Conservation (phyloP, 92 coral and sea anemone genomes). For the Epizoanthus illoricatus region DNA sequence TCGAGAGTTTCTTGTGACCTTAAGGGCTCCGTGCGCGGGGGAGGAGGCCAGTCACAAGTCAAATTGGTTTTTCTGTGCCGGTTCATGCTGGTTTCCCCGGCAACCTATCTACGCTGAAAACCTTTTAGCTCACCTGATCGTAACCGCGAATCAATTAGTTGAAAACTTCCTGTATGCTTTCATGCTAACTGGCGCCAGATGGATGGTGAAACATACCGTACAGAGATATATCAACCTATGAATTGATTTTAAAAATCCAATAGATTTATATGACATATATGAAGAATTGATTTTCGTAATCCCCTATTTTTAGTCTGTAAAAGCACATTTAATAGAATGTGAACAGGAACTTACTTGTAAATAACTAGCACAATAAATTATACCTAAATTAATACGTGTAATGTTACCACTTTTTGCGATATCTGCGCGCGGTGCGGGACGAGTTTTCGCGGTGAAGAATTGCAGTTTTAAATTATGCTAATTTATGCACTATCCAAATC, state of each 20-base stretch:
- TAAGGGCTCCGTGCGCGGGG: background rate
- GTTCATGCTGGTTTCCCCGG: background rate
- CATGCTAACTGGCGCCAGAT: constrained; percentile 7
- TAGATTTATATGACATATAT: too few species aligned
- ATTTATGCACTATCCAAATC: constrained; percentile 61
- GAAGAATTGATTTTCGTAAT: too few species aligned
- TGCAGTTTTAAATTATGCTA: constrained; percentile 45
- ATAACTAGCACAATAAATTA: too few species aligned
- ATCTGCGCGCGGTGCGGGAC: background rate
- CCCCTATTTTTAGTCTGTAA: too few species aligned
- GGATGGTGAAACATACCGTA: background rate
- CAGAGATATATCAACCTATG: background rate
- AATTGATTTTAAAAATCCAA: background rate
- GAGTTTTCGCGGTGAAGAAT: constrained; percentile 14
- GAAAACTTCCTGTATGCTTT: constrained; percentile 2
- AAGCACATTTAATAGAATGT: too few species aligned
- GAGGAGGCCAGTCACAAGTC: background rate
- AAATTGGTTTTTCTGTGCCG: background rate
- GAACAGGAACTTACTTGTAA: too few species aligned
- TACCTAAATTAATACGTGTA: background rate
- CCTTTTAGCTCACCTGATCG: constrained; percentile 7
- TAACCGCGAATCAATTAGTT: constrained; percentile 3
- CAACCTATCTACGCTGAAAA: background rate
- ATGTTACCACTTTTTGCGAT: background rate
- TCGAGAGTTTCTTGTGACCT: background rate